These are phyloP conservation scores for Gastrophryne carolinensis DNA, from an alignment of 2,797 vertebrate genomes.

Conservation along the genomic window DNA sequence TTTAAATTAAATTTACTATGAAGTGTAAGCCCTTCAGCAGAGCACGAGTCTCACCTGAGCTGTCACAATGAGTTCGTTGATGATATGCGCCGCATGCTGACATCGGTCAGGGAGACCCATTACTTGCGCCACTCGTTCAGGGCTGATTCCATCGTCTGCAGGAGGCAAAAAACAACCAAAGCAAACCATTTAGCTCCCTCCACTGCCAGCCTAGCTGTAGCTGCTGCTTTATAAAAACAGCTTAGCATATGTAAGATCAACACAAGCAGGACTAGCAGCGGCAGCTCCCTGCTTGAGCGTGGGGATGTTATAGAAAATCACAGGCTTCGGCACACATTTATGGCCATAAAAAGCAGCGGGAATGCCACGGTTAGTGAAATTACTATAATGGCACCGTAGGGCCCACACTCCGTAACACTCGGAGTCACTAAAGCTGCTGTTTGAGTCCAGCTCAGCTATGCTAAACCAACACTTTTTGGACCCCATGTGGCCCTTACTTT, in stretches of 20 bases:
- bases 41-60: slow-evolving; percentile 80
- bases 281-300: neutral
- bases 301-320: neutral
- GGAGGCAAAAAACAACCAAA: slow-evolving; percentile 42
- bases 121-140: slow-evolving; percentile 91
- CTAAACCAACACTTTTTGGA: too few species aligned
- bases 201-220: neutral
- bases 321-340: neutral
- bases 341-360: neutral
- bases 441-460: too few species aligned
- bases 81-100: slow-evolving; percentile 93
- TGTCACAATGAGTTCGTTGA: slow-evolving; percentile 92
- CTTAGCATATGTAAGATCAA: neutral
- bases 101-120: slow-evolving; percentile 95
- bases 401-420: too few species aligned
- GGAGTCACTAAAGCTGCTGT: too few species aligned
- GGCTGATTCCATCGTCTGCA: slow-evolving; percentile 92
- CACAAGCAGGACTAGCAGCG: neutral
- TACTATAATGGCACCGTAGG: too few species aligned
- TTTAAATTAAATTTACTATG: too few species aligned
- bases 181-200: slow-evolving; percentile 10
- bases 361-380: too few species aligned
- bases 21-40: too few species aligned
- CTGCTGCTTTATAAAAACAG: neutral
- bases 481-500: too few species aligned